These are phyloP conservation scores for Tetanocera ferruginea DNA, from an alignment of 2,888 invertebrate species.

Conservation along the genomic window DNA sequence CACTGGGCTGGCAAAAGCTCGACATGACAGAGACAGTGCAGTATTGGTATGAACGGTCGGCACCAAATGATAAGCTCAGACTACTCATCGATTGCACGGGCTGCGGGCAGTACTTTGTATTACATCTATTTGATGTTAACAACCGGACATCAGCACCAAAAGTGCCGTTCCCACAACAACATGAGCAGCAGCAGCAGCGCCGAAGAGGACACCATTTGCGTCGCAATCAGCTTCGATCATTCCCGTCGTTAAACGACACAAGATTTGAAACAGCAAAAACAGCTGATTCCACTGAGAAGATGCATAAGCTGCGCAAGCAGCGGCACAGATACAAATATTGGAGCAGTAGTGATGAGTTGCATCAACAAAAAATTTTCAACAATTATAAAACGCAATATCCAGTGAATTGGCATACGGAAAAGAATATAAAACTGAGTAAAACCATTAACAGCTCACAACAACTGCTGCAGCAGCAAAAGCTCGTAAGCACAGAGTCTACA, in stretches of 20 bases:
- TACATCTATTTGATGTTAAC: conserved; percentile 72
- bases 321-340: not conserved
- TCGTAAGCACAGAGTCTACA: not conserved
- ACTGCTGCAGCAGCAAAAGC: conserved; percentile 11
- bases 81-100: conserved; percentile 89
- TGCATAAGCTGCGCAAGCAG: not conserved
- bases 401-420: not conserved
- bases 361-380: conserved; percentile 19
- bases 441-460: not conserved
- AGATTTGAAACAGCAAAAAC: not conserved
- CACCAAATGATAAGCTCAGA: conserved; percentile 74
- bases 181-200: not conserved
- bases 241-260: not conserved
- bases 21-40: conserved; percentile 85
- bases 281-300: not conserved
- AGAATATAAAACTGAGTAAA: not conserved
- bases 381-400: conserved; percentile 7
- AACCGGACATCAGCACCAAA: not conserved
- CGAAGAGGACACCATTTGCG: not conserved
- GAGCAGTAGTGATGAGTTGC: conserved; percentile 6
- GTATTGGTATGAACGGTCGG: conserved; percentile 76
- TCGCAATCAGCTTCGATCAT: not conserved
- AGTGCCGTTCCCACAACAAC: not conserved
- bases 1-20: conserved; percentile 88
- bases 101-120: conserved; percentile 80